Conservation (phyloP, 1,140 invertebrate species). For the Ceratoteleas bidentatus region DNA sequence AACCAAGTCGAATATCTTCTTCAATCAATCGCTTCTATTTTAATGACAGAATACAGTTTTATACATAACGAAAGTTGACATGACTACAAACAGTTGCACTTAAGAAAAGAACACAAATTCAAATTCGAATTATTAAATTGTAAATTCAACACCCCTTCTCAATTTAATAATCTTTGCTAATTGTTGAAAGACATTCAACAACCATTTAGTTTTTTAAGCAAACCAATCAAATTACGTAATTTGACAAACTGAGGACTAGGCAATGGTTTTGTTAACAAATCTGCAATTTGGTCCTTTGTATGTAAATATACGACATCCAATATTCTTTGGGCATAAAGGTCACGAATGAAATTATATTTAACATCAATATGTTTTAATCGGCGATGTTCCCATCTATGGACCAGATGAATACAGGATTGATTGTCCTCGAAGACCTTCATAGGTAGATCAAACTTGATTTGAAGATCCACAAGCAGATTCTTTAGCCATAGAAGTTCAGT, state of each 20-base stretch:
- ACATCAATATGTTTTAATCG: conserved; percentile 59
- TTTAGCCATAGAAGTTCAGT: too few relatives aligned
- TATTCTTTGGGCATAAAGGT: conserved; percentile 15
- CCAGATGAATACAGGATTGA: conserved; percentile 36
- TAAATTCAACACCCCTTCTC: conserved; percentile 2
- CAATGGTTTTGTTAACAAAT: conserved; percentile 48
- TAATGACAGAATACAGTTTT: too few relatives aligned
- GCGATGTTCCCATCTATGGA: conserved; percentile 45
- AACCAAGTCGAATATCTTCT: too few relatives aligned
- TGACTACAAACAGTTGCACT: too few relatives aligned
- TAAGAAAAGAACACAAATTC: too few relatives aligned
- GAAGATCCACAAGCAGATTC: too few relatives aligned
- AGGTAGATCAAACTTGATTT: too few relatives aligned
- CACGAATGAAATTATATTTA: conserved; percentile 55
- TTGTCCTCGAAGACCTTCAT: conserved; percentile 60
- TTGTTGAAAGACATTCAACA: conserved; percentile 7
- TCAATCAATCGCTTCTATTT: too few relatives aligned
- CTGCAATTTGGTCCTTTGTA: conserved; percentile 51
- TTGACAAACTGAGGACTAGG: background rate
- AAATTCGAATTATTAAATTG: conserved; percentile 3
- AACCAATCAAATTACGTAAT: background rate
- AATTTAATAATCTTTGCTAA: conserved; percentile 6
- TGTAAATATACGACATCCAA: conserved; percentile 7
- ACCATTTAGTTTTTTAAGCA: too few relatives aligned
- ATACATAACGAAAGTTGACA: too few relatives aligned